Conservation (phyloP, 2,888 invertebrate species). For the Conops quadrifasciatus region DNA sequence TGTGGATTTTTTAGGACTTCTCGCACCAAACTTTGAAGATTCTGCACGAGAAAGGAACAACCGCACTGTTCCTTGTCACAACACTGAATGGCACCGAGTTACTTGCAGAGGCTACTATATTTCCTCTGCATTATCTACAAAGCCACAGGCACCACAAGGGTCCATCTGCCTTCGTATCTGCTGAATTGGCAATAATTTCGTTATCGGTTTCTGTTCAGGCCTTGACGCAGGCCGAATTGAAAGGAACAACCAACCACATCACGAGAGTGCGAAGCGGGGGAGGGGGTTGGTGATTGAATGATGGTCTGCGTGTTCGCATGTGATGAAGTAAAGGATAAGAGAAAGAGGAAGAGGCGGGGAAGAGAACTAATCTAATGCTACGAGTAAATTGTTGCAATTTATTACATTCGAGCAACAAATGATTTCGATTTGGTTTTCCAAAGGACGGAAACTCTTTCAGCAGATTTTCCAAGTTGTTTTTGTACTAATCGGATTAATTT, state of each 20-base stretch:
- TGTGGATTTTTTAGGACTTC: slow-evolving; percentile 31
- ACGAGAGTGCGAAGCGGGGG: neutral
- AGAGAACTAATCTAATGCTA: slow-evolving; percentile 6
- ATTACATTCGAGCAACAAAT: no score
- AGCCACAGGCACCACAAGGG: neutral
- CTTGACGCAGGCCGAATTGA: slow-evolving; percentile 34
- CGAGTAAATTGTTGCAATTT: no score
- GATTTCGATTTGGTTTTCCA: no score
- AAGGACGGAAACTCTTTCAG: no score
- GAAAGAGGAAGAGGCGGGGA: neutral
- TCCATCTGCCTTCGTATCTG: slow-evolving; percentile 38
- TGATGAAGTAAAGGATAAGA: slow-evolving; percentile 47
- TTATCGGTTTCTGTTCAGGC: slow-evolving; percentile 53
- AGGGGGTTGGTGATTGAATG: neutral
- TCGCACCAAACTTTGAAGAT: neutral
- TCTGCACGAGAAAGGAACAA: no score
- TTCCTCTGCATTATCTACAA: neutral
- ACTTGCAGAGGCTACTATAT: neutral
- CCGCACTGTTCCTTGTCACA: no score
- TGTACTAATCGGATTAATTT: neutral
- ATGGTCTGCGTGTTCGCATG: slow-evolving; percentile 46
- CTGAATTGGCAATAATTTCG: slow-evolving; percentile 56
- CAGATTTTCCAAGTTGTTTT: neutral
- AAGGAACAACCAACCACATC: neutral
- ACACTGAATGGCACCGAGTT: neutral